Conservation (phyloP, 2,888 invertebrate genomes). For the Sympetrum striolatum region DNA sequence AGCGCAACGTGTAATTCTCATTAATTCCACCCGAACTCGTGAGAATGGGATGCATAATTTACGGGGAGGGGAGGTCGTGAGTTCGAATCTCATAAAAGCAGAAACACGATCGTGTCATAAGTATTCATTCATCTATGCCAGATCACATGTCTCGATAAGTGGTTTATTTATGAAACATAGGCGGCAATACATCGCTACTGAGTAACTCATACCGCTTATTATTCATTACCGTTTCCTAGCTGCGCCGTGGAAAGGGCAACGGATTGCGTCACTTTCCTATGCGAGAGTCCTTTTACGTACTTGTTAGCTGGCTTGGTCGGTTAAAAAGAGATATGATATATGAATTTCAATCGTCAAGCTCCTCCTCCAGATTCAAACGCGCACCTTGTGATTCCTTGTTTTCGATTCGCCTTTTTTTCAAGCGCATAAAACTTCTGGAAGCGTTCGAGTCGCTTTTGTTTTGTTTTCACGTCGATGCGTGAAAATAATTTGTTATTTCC, state of each 20-base stretch:
- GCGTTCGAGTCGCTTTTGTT: not conserved
- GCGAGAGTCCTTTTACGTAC: not conserved
- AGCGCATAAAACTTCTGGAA: not conserved
- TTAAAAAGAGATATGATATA: slow-evolving; percentile 17
- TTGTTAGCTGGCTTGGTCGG: not conserved
- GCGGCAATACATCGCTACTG: slow-evolving; percentile 32
- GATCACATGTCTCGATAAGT: slow-evolving; percentile 33
- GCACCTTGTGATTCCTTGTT: not conserved
- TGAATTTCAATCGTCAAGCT: not conserved
- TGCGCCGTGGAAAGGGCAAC: not conserved
- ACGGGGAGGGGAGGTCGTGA: slow-evolving; percentile 14
- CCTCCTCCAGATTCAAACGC: not conserved
- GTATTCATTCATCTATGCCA: slow-evolving; percentile 37
- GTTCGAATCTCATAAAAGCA: slow-evolving; percentile 41
- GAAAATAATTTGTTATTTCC: not conserved
- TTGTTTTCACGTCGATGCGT: not conserved
- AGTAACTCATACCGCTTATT: slow-evolving; percentile 6
- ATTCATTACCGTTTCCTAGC: not conserved
- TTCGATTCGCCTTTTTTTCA: not conserved
- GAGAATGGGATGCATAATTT: slow-evolving; percentile 6
- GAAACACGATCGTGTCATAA: slow-evolving; percentile 43
- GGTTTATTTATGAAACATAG: slow-evolving; percentile 38
- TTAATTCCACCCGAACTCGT: slow-evolving; percentile 25
- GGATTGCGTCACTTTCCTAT: slow-evolving; percentile 12
- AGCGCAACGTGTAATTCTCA: slow-evolving; percentile 26